Conservation (phyloP, 2,797 vertebrate species). For the Rhabdomys pumilio region DNA sequence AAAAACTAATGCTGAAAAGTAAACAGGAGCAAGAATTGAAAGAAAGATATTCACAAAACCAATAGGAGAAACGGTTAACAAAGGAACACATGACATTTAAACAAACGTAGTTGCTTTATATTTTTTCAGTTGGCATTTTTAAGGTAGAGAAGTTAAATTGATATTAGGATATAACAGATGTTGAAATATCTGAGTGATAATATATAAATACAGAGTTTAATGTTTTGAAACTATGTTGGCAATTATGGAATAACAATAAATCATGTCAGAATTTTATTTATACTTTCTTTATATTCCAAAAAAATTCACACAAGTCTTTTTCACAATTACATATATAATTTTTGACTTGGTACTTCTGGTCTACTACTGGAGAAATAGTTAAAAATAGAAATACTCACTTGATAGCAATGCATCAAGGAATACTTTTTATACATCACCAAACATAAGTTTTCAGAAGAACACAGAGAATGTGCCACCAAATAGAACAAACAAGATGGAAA, state of each 20-base stretch:
- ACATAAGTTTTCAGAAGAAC: not conserved
- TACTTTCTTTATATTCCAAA: not conserved
- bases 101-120: not conserved
- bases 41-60: not conserved
- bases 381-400: not conserved
- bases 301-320: not conserved
- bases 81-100: not conserved
- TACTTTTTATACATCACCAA: not conserved
- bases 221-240: not conserved
- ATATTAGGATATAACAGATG: not conserved
- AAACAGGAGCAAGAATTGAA: not conserved
- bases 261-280: not conserved
- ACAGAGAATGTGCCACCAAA: not conserved
- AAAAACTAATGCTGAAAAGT: not conserved
- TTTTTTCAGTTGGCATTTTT: not conserved
- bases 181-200: not conserved
- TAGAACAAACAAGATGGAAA: not conserved
- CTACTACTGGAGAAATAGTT: not conserved
- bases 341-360: not conserved
- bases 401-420: not conserved
- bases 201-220: not conserved
- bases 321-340: rapidly evolving
- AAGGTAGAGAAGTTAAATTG: not conserved
- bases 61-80: not conserved
- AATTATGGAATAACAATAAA: not conserved